Conservation (phyloP, 2,113 vertebrate species). For the Emydura subglobosa region DNA sequence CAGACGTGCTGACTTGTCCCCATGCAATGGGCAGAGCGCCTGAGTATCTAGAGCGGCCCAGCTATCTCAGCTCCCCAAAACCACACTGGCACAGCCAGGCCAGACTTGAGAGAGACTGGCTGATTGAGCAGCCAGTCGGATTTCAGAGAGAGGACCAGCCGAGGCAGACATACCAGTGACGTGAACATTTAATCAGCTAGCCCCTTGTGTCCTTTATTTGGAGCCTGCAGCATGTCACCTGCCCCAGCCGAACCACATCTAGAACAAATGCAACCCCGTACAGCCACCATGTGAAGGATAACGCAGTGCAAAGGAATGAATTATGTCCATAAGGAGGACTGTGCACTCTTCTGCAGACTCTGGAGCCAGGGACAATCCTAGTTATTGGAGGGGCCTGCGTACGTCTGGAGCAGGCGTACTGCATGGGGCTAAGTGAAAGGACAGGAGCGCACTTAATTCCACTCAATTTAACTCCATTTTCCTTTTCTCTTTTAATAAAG, state of each 20-base stretch:
- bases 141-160: neutral
- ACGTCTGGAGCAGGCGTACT: neutral
- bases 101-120: neutral
- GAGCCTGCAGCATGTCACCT: neutral
- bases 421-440: neutral
- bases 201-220: neutral
- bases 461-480: neutral
- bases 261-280: too few relatives aligned
- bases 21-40: neutral
- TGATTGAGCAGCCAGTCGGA: neutral
- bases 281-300: neutral
- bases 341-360: neutral
- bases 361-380: neutral
- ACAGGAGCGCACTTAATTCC: neutral
- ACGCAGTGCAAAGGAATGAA: neutral
- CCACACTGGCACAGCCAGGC: neutral
- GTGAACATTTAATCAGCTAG: neutral
- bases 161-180: neutral
- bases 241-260: neutral
- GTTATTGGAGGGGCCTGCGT: neutral
- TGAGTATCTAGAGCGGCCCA: neutral
- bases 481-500: fast-evolving
- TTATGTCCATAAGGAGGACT: neutral
- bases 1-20: neutral
- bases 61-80: neutral